Evolutionary conservation across 2,113 vertebrate species (phyloP).

Genomic region (Isurus oxyrinchus): DNA sequence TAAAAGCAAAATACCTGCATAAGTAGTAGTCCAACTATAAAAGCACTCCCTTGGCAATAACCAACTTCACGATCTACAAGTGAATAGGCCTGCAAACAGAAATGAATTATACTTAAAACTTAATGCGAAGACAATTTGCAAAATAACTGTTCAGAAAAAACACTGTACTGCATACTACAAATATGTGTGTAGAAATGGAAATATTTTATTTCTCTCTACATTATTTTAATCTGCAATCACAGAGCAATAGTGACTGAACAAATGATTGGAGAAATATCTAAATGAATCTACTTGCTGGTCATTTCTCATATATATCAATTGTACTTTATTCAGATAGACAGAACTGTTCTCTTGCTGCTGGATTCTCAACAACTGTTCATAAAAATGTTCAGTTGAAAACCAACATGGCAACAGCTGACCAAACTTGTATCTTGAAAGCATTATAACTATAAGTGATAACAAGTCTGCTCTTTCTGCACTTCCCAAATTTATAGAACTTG

Average conservation of each 20-base stretch:
- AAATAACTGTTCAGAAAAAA: neutral
- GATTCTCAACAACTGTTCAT: neutral
- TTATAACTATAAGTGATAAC: neutral
- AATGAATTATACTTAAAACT: slow-evolving; percentile 39
- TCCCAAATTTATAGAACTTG: neutral
- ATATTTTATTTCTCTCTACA: neutral
- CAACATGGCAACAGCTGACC: neutral
- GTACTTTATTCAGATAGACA: neutral
- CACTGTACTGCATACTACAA: neutral
- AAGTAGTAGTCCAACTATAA: slow-evolving; percentile 93
- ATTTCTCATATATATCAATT: neutral
- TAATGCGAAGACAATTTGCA: neutral
- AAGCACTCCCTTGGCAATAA: slow-evolving; percentile 97
- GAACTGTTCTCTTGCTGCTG: neutral
- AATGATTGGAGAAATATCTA: neutral
- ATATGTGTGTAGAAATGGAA: neutral
- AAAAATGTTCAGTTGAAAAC: neutral
- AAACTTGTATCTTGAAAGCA: neutral
- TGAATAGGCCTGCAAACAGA: slow-evolving; percentile 81
- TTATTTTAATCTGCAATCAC: neutral
- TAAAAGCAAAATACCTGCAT: slow-evolving; percentile 78
- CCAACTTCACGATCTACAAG: slow-evolving; percentile 96
- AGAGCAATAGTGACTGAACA: neutral
- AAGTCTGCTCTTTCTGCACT: neutral
- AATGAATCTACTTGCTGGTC: neutral